Evolutionary conservation across 2,113 vertebrate genomes (phyloP), one percentile per base, ranked within the genome.

Genomic region (Cricetomys ansorgei): DNA sequence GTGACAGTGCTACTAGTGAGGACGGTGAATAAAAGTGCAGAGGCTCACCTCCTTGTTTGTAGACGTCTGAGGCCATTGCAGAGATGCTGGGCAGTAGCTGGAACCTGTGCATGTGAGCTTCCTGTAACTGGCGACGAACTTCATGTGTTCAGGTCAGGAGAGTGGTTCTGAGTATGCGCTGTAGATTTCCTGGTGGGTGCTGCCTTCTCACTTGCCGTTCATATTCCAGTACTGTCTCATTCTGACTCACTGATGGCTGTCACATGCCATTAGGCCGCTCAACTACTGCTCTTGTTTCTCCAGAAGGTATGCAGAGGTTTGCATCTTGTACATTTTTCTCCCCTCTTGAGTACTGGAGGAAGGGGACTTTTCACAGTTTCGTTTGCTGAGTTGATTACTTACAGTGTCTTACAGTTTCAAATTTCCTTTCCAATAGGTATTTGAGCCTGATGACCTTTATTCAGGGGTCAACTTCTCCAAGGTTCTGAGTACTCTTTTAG

Each of bases 371-470:
- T 57, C 86, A 75, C 89, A 88, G 57, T 90, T 92, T 70, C 31
- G 65, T 77, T 97, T 0, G 57, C 65, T 92, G 84, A 81, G 69
- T 72, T 79, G 73, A 96, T 86, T 86, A n/a, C 86, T 91, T 86
- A 69, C 1, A 34, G 72, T 55, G 40, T 89, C 76, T 97, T 80
- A 97, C 23, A 50, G 64, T 92, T 97, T 97, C 43, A 55, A 95
- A 96, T 98, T 97, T 96, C 94, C 67, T 98, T 89, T 94, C 81
- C 97, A 53, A 19, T 98, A 99, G 99, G 99, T 99, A 27, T 99
- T 99, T 98, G 99, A 99, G 96, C 99, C 99, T 3, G 98, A 99
- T 94, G 99, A 99, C 97, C 98, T 99, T 92, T 99, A 99, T 98
- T 98, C 98, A 11, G 99, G 99, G n/a, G 99, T 99, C 97, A 99